These are phyloP conservation scores for Trichonephila inaurata DNA, from an alignment of 1,140 invertebrate genomes.

Conservation along the genomic window DNA sequence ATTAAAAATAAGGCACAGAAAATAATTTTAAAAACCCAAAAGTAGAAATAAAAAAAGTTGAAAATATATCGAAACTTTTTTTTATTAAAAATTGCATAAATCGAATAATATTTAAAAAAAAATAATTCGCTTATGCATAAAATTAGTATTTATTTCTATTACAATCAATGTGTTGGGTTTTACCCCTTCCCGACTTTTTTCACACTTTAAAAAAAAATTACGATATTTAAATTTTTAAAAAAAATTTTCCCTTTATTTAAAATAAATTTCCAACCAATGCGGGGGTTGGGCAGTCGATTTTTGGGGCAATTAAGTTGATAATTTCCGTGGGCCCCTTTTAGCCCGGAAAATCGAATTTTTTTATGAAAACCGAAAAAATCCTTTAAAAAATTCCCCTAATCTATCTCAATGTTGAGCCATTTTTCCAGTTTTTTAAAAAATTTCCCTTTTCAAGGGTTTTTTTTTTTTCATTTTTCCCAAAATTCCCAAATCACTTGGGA, in stretches of 20 bases:
- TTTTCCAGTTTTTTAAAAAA: background rate
- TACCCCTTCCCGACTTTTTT: too few species aligned
- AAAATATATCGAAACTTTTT: too few species aligned
- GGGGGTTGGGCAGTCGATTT: background rate
- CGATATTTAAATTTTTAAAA: background rate
- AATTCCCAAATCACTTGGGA: background rate
- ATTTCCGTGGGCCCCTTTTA: background rate
- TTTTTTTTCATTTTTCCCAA: too few species aligned
- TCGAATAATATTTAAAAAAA: too few species aligned
- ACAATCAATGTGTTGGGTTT: too few species aligned
- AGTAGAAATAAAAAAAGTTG: too few species aligned
- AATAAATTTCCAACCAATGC: background rate
- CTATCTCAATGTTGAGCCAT: background rate
- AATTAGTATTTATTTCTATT: too few species aligned
- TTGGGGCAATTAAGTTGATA: background rate
- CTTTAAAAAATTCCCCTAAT: conserved; percentile 2
- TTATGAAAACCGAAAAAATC: background rate
- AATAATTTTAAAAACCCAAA: too few species aligned
- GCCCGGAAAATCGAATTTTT: background rate
- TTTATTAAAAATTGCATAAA: too few species aligned
- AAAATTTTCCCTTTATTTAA: background rate
- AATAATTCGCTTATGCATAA: too few species aligned
- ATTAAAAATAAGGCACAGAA: too few species aligned
- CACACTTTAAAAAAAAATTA: too few species aligned
- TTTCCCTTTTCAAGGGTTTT: background rate